phyloP scores from a whole-genome alignment of 2,113 vertebrate species.

The Elephantulus edwardii region DNA sequence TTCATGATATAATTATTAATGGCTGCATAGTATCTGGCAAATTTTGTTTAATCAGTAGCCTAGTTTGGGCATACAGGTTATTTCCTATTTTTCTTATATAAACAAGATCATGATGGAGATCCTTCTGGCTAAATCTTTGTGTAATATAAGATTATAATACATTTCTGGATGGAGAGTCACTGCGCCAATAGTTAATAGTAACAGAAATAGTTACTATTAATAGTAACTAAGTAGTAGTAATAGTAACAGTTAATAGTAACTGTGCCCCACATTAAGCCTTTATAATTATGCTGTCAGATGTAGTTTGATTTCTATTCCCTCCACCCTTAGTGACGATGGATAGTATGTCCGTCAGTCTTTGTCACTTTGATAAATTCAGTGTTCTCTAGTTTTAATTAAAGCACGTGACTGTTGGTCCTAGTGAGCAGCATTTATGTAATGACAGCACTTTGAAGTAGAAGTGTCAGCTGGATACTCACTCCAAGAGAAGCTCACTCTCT shows the following conservation, averaged over 20 bases:
- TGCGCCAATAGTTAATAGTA: neutral
- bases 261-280: constrained; percentile 19
- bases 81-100: neutral
- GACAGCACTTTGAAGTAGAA: neutral
- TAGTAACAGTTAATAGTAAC: too few species aligned
- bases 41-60: neutral
- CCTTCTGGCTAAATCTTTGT: neutral
- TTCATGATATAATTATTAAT: neutral
- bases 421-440: neutral
- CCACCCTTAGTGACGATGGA: neutral
- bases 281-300: neutral
- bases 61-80: neutral
- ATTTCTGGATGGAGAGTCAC: constrained; percentile 16
- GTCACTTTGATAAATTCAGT: neutral
- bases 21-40: neutral
- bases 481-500: neutral
- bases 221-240: too few species aligned
- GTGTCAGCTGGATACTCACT: neutral
- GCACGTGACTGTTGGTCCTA: neutral
- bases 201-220: too few species aligned
- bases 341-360: neutral
- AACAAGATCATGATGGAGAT: neutral
- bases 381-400: neutral
- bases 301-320: neutral
- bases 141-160: neutral